Evolutionary conservation across 2,797 vertebrate species (phyloP), one percentile per base, ranked within the genome.

Genomic region (Cossypha caffra): DNA sequence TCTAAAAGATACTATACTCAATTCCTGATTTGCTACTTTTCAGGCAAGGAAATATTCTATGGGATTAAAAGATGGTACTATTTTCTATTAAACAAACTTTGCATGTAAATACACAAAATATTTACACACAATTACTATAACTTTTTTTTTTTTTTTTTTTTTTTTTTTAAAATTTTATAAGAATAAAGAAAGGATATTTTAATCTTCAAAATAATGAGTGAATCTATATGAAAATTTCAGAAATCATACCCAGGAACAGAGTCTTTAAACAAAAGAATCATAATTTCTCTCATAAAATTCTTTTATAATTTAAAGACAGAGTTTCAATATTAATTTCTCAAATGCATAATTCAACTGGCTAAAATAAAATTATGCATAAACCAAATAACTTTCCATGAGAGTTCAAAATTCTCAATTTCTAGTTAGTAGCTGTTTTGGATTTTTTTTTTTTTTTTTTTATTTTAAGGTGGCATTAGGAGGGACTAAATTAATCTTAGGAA

Each of bases 1-100:
- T 97, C 97, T 98, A 97, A 97, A 98, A 98, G 95, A 97, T 83
- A 96, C 97, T 74, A 61, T 55, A 75, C n/a, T 78, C 71, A 29
- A 62, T 81, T 94, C 74, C 43, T 72, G 69, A 40, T 13, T 21
- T 37, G 62, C 26, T 66, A 33, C 51, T 83, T 86, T 61, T 54
- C 43, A 71, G 62, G 18, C 51, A 90, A 86, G 58, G 23, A 50
- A 64, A 79, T 28, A 43, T 18, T 51, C 51, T 33, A 52, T 5
- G 4, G 73, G 23, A 83, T 52, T 28, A 66, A 54, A 64, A 84
- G 63, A 74, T 8, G 7, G 24, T 9, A 17, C 2, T 26, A 16
- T 52, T 85, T 88, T 75, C 64, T 77, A 50, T 20, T 69, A 81
- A 96, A 86, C 19, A 62, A 80, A 72, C 12, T 10, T 73, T 73